Conservation (phyloP, 1,140 invertebrate species). For the Micrasema minimum region DNA sequence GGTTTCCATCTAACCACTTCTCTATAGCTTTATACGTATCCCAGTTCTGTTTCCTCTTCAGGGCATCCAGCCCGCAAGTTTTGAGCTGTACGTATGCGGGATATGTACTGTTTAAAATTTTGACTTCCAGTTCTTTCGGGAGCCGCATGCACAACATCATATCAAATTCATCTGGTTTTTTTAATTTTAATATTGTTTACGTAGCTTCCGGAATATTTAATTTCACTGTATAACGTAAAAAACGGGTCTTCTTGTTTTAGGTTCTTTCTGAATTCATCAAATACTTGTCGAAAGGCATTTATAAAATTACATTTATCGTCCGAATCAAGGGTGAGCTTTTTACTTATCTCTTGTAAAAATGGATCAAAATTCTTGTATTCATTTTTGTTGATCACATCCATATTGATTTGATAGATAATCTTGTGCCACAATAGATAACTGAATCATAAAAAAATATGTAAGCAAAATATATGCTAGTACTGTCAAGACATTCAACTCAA, state of each 20-base stretch:
- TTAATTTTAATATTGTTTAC: slow-evolving; percentile 8
- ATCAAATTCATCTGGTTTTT: slow-evolving; percentile 8
- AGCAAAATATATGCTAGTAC: no score
- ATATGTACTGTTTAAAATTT: background rate
- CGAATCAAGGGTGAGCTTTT: background rate
- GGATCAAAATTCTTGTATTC: slow-evolving; percentile 8
- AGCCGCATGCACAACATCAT: slow-evolving; percentile 20
- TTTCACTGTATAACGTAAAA: slow-evolving; percentile 6
- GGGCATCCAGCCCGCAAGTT: background rate
- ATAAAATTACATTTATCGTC: background rate
- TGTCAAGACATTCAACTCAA: no score
- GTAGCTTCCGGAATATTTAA: slow-evolving; percentile 15
- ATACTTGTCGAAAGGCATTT: slow-evolving; percentile 5
- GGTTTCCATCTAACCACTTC: slow-evolving; percentile 5
- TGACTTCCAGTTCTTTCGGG: background rate
- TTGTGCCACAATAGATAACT: no score
- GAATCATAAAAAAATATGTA: no score
- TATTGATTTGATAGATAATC: no score
- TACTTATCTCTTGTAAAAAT: background rate
- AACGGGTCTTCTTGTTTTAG: slow-evolving; percentile 1
- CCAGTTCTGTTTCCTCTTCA: slow-evolving; percentile 20
- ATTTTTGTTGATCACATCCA: background rate
- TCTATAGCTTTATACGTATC: slow-evolving; percentile 12
- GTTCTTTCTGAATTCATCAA: slow-evolving; percentile 19
- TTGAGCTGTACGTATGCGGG: slow-evolving; percentile 6